These are phyloP conservation scores for Microcebus tavaratra DNA, from an alignment of 2,113 vertebrate genomes.

Conservation along the genomic window DNA sequence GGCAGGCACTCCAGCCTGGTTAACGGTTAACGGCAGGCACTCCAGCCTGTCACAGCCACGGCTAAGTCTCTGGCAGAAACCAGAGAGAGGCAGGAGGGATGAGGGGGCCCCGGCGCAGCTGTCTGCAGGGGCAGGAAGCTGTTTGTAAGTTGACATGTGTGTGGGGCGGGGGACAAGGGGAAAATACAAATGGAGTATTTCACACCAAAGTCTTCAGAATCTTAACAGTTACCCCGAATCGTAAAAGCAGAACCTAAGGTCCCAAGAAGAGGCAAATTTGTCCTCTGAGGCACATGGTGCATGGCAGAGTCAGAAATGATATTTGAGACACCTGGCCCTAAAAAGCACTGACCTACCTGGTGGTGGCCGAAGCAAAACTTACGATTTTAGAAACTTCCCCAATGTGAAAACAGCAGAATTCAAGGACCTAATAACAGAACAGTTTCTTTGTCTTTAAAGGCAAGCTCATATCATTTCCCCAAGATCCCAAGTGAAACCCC, in stretches of 20 bases:
- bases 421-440: background rate
- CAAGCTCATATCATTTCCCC: background rate
- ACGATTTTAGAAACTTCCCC: background rate
- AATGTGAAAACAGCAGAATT: background rate
- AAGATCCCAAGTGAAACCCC: background rate
- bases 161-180: background rate
- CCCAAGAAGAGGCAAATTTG: background rate
- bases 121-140: background rate
- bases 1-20: background rate
- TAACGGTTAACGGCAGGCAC: background rate
- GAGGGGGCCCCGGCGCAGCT: background rate
- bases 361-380: background rate
- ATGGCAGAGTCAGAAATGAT: background rate
- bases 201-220: background rate
- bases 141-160: background rate
- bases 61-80: background rate
- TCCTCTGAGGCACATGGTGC: background rate
- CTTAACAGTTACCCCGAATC: background rate
- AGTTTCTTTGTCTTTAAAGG: background rate
- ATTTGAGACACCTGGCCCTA: background rate
- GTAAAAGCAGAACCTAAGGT: background rate
- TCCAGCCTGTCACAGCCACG: too few relatives aligned
- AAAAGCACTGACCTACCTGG: background rate
- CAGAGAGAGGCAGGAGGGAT: background rate
- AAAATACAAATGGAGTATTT: background rate